Conservation (phyloP, 2,113 vertebrate genomes). For the Eira barbara region DNA sequence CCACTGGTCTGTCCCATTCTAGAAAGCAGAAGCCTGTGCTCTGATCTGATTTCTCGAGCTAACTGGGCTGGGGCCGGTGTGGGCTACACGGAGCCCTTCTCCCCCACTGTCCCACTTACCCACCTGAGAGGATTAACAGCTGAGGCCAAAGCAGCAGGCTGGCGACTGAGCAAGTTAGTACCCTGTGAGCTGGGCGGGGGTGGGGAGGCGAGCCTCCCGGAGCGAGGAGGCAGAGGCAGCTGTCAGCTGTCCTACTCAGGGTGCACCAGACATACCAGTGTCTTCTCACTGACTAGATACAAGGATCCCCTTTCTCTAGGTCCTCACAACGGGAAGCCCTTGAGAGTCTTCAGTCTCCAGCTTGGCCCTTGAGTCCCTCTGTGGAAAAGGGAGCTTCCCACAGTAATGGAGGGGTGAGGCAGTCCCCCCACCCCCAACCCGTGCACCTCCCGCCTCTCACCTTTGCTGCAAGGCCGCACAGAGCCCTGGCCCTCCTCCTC, state of each 20-base stretch:
- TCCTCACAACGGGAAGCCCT: neutral
- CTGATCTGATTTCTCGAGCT: neutral
- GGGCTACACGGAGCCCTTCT: neutral
- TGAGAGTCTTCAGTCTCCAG: neutral
- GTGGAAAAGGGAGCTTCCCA: neutral
- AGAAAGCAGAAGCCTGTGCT: neutral
- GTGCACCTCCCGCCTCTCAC: neutral
- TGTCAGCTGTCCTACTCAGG: neutral
- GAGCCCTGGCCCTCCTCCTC: rapidly evolving
- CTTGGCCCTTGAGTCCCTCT: neutral
- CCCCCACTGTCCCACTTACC: neutral
- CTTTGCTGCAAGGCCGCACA: neutral
- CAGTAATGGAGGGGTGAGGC: neutral
- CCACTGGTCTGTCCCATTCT: neutral
- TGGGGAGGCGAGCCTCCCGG: neutral
- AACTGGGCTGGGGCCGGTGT: neutral
- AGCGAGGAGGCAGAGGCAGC: neutral
- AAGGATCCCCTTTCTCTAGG: neutral
- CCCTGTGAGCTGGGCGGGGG: rapidly evolving
- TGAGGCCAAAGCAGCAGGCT: neutral
- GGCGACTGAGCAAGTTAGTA: neutral
- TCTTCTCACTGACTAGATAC: neutral
- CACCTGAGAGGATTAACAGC: neutral
- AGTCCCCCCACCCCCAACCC: too few species aligned
- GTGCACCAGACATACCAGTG: neutral